Conservation (phyloP, 2,888 invertebrate species). For the Ectemnius continuus region DNA sequence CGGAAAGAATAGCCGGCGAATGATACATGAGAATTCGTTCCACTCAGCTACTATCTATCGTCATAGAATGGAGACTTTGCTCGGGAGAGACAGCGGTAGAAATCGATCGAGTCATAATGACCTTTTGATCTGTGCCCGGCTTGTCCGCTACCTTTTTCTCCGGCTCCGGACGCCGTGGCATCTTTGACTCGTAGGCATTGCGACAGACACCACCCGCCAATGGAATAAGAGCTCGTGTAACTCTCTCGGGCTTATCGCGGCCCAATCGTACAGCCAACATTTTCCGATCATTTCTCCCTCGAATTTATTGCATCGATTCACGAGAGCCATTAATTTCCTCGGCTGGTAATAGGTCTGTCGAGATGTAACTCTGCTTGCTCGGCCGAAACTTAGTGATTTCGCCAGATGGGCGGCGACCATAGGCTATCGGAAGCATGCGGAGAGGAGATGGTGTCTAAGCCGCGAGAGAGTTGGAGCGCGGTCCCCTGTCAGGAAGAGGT, state of each 20-base stretch:
- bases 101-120: constrained; percentile 7
- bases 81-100: not conserved
- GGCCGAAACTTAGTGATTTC: constrained; percentile 14
- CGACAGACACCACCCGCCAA: no score
- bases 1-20: constrained; percentile 38
- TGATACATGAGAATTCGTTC: constrained; percentile 49
- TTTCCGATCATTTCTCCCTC: no score
- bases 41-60: constrained; percentile 14
- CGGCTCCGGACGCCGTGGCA: not conserved
- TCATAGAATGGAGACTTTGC: constrained; percentile 27
- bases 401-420: constrained; percentile 18
- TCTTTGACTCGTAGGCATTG: not conserved
- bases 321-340: no score
- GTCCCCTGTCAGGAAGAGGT: constrained; percentile 65
- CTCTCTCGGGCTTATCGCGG: no score
- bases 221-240: no score
- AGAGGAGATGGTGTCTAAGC: constrained; percentile 52
- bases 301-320: no score
- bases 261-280: no score
- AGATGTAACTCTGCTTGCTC: no score
- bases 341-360: no score
- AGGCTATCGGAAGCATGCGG: constrained; percentile 42
- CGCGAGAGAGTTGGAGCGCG: constrained; percentile 47
- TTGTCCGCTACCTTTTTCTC: no score
- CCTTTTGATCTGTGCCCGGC: no score